These are phyloP conservation scores for Hydrolagus affinis DNA, from an alignment of 2,113 vertebrate species.

Conservation along the genomic window DNA sequence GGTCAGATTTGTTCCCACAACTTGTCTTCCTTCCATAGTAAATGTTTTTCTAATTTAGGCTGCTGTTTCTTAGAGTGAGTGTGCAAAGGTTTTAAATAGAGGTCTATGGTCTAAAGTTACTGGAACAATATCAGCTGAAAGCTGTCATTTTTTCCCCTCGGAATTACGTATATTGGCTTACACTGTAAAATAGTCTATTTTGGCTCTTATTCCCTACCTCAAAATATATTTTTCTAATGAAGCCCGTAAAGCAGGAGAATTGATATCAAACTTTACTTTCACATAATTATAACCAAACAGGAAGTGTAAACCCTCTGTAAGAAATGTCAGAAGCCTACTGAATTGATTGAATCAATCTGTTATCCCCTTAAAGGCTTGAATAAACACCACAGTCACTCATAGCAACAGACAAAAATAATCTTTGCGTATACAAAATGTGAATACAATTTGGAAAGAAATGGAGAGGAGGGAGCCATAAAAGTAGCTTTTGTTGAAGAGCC, in stretches of 20 bases:
- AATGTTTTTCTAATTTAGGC: constrained; percentile 29
- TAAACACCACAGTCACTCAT: constrained; percentile 20
- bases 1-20: neutral
- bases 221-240: constrained; percentile 12
- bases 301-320: constrained; percentile 33
- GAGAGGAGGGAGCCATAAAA: constrained; percentile 36
- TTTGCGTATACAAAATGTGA: constrained; percentile 11
- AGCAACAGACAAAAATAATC: constrained; percentile 35
- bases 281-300: constrained; percentile 25
- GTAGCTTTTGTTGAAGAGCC: constrained; percentile 43
- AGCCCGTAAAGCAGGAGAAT: constrained; percentile 2
- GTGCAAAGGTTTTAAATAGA: constrained; percentile 21
- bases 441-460: constrained; percentile 32
- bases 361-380: neutral
- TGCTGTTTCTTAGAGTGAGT: constrained; percentile 7
- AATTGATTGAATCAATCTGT: constrained; percentile 26
- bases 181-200: neutral
- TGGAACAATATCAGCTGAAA: constrained; percentile 25
- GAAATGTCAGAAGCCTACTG: constrained; percentile 25
- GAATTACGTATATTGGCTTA: constrained; percentile 19
- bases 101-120: constrained; percentile 3
- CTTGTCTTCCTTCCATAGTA: constrained; percentile 21
- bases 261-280: constrained; percentile 10
- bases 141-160: neutral
- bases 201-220: constrained; percentile 5